Evolutionary conservation across 1,140 invertebrate species (phyloP).

Genomic region (Odontomachus brunneus): DNA sequence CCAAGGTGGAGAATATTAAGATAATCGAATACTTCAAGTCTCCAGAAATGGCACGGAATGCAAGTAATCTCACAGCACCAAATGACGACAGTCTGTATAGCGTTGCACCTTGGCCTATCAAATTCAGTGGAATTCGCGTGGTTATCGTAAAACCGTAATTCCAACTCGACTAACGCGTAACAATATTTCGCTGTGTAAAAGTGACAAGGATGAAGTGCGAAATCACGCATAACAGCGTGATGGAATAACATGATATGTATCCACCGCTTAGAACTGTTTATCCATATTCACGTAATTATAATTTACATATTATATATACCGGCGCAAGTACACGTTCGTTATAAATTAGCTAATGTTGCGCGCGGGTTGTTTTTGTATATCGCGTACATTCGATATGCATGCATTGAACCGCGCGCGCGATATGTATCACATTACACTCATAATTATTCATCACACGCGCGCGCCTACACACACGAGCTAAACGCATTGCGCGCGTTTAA

Average conservation of each 20-base stretch:
- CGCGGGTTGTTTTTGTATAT: conserved; percentile 15
- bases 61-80: no score
- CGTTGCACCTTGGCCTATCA: no score
- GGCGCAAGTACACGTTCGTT: conserved; percentile 2
- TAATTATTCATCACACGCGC: background rate
- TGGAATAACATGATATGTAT: background rate
- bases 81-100: no score
- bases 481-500: conserved; percentile 26
- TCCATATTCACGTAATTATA: background rate
- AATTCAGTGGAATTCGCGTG: no score
- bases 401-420: background rate
- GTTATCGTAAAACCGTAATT: no score
- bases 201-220: no score
- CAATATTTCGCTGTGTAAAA: no score
- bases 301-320: conserved; percentile 46
- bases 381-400: background rate
- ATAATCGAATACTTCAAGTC: no score
- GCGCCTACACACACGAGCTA: conserved; percentile 35
- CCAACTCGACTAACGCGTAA: background rate
- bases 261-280: conserved; percentile 5
- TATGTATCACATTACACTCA: background rate
- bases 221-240: no score
- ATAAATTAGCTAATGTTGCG: conserved; percentile 61
- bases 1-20: no score
- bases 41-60: no score